Percentiles rank a stretch among this genome's conserved stretches.
These are phyloP conservation scores for Perca schrenkii DNA, from an alignment of 2,113 vertebrate species.

Conservation along the genomic window DNA sequence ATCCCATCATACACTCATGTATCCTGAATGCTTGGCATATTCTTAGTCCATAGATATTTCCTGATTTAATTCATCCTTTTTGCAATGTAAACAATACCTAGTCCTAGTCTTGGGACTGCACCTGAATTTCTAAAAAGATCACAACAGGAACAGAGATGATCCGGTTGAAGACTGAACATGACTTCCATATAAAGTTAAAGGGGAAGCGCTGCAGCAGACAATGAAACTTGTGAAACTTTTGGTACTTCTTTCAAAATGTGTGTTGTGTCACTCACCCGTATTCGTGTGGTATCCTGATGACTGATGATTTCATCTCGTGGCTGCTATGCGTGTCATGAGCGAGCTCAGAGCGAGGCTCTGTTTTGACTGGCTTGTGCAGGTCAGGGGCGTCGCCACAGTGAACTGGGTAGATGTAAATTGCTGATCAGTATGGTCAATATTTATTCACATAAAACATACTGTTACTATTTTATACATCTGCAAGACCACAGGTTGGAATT, in stretches of 20 bases:
- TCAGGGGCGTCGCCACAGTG: slow-evolving; percentile 80
- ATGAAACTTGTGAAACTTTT: slow-evolving; percentile 6
- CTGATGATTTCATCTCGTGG: slow-evolving; percentile 90
- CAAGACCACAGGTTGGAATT: neutral
- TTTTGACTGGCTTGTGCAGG: slow-evolving; percentile 92
- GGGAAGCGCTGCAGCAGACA: slow-evolving; percentile 27
- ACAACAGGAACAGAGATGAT: slow-evolving; percentile 6
- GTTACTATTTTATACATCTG: neutral
- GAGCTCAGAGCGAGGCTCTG: slow-evolving; percentile 87
- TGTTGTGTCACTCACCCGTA: slow-evolving; percentile 88
- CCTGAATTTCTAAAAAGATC: neutral
- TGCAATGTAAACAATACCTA: neutral
- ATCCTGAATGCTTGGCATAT: neutral
- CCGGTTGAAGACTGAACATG: neutral
- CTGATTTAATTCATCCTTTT: neutral
- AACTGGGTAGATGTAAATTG: slow-evolving; percentile 43
- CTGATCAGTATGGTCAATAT: neutral
- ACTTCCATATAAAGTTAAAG: slow-evolving; percentile 33
- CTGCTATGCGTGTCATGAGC: slow-evolving; percentile 79
- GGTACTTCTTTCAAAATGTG: slow-evolving; percentile 15
- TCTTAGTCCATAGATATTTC: neutral
- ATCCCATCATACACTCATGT: neutral
- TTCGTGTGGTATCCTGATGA: slow-evolving; percentile 84
- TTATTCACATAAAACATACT: neutral
- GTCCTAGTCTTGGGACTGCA: neutral